Evolutionary conservation across 2,888 invertebrate species (phyloP), one percentile per base, ranked within the genome.

Genomic region (Nomada flava): DNA sequence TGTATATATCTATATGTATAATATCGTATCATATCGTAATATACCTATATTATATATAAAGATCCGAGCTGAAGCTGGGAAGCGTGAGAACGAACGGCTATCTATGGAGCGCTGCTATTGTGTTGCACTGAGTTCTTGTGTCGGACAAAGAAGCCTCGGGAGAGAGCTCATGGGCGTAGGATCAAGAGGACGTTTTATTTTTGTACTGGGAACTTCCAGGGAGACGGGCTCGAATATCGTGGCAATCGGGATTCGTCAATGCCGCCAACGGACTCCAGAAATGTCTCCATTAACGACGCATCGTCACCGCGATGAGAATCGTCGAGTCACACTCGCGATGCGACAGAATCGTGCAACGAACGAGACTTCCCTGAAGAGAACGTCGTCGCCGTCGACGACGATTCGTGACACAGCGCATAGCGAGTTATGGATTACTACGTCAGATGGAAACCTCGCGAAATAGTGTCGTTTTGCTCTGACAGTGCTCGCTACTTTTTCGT

Each of bases 61-160:
- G 76, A 87, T 84, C 84, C 88, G 84, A 88, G 88, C 87, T 91
- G 89, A 91, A 92, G 91, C 92, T 90, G 91, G 89, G 90, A 91
- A 91, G 90, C 90, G 90, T 92, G 90, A 91, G 86, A 92, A 90
- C 89, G 86, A 92, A 90, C 89, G 88, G 88, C 91, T 91, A 91
- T 92, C 91, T 92, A 92, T 91, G 87, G 90, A 92, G 90, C 91
- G 89, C 90, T 89, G 91, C 91, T 92, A 90, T 92, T 92, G 91
- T 91, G 89, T 90, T 89, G 89, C 89, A 88, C 88, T 79, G 83
- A 84, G 88, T 83, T 90, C 85, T 90, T 87, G 91, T 90, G 89
- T 90, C 85, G 86, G 86, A 88, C 78, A 85, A 88, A 88, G 88
- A 88, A 88, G 88, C 87, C 86, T 86, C 77, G 79, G 80, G 70